Percentiles rank a stretch among this genome's conserved stretches.
Evolutionary conservation across 2,888 invertebrate genomes (phyloP).

Genomic region (Agapetus fuscipes): DNA sequence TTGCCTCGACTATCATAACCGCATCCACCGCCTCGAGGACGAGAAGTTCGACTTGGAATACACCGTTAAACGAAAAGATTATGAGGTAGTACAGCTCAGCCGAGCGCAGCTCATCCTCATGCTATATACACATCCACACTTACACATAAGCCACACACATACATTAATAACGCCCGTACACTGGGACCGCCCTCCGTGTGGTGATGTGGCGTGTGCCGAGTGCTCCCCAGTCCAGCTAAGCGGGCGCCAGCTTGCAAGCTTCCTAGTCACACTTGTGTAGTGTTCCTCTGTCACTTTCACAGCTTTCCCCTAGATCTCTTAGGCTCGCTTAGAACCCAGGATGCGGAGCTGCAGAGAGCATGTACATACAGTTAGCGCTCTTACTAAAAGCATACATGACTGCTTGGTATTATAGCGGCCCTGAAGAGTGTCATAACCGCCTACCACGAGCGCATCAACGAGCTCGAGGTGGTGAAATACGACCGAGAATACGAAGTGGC

Average conservation of each 20-base stretch:
- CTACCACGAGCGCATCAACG: constrained; percentile 74
- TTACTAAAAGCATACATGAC: constrained; percentile 28
- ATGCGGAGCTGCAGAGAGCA: no score
- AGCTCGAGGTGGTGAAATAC: constrained; percentile 88
- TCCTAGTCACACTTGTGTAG: constrained; percentile 1
- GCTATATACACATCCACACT: constrained; percentile 24
- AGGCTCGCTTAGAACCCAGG: no score
- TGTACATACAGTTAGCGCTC: no score
- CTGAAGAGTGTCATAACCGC: constrained; percentile 62
- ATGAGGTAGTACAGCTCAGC: constrained; percentile 28
- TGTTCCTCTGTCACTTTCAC: constrained; percentile 1
- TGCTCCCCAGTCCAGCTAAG: neutral
- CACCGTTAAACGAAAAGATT: constrained; percentile 96
- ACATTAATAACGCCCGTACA: neutral
- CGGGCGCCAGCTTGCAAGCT: neutral
- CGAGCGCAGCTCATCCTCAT: constrained; percentile 29
- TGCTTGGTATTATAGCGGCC: constrained; percentile 48
- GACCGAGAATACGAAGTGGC: constrained; percentile 96
- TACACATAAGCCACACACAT: neutral
- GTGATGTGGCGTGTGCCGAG: neutral
- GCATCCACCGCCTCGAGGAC: constrained; percentile 83
- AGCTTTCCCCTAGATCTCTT: no score
- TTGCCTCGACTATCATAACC: constrained; percentile 78
- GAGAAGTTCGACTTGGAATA: constrained; percentile 98
- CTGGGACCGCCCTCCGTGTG: no score